Evolutionary conservation across 2,797 vertebrate species (phyloP).

Genomic region (Pipistrellus nathusii): DNA sequence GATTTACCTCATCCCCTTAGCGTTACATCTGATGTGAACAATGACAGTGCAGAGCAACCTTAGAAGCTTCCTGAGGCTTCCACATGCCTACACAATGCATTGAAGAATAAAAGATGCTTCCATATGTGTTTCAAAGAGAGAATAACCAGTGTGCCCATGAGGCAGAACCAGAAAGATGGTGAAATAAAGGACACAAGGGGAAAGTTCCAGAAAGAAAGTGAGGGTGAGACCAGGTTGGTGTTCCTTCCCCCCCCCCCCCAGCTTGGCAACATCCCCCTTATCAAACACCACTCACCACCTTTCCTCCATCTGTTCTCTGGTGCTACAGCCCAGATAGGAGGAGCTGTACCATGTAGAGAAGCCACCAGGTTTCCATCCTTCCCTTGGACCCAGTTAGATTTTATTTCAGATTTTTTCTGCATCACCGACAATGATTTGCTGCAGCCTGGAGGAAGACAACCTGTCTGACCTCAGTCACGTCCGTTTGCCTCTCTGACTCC

Average conservation of each 20-base stretch:
- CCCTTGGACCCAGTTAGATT: neutral
- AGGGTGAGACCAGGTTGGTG: no score
- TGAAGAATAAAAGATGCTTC: neutral
- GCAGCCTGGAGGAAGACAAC: neutral
- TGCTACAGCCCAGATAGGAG: neutral
- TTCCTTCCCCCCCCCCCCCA: no score
- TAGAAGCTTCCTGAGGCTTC: neutral
- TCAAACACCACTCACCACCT: neutral
- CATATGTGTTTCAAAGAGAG: neutral
- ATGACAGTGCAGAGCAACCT: neutral
- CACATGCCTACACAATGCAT: neutral
- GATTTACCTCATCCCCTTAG: neutral
- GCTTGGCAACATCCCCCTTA: neutral
- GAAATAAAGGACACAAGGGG: neutral
- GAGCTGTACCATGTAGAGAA: neutral
- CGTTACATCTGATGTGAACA: neutral
- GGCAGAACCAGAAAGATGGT: fast-evolving
- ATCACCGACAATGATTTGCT: neutral
- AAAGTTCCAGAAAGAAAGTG: neutral
- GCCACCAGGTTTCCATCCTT: neutral
- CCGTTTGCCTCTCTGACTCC: neutral
- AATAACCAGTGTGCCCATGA: neutral
- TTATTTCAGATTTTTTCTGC: neutral
- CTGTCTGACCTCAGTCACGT: neutral
- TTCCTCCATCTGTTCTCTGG: neutral